phyloP scores from a whole-genome alignment of 1,140 invertebrate genomes.

The Bombus waltoni region DNA sequence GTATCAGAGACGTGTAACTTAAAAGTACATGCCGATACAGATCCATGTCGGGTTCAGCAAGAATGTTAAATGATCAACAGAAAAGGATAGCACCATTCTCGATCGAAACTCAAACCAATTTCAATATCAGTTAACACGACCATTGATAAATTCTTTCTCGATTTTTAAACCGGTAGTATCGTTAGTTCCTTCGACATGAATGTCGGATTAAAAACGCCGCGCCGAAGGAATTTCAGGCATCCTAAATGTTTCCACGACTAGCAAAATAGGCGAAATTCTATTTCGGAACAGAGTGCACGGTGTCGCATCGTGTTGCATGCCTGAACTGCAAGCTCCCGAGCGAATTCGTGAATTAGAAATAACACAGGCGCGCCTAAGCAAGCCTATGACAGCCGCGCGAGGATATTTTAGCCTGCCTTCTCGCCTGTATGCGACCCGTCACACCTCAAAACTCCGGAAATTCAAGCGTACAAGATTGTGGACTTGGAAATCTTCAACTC shows the following conservation, averaged over 20 bases:
- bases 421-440: neutral
- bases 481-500: neutral
- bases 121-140: neutral
- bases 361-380: slow-evolving; percentile 23
- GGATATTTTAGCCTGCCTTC: slow-evolving; percentile 27
- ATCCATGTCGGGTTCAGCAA: too few species aligned
- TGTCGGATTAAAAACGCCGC: neutral
- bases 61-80: too few species aligned
- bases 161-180: neutral
- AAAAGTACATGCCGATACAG: too few species aligned
- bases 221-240: neutral
- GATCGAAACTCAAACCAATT: too few species aligned
- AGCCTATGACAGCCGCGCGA: slow-evolving; percentile 29
- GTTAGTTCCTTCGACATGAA: neutral
- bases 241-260: slow-evolving; percentile 10
- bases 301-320: slow-evolving; percentile 17
- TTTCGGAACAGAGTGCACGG: neutral
- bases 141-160: neutral
- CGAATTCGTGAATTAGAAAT: slow-evolving; percentile 53
- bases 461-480: neutral
- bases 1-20: too few species aligned
- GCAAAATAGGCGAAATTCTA: slow-evolving; percentile 30
- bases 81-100: too few species aligned
- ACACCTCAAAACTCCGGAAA: neutral
- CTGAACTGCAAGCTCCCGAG: slow-evolving; percentile 22